These are phyloP conservation scores for Oostethus manadensis DNA, from an alignment of 2,113 vertebrate genomes.

Conservation along the genomic window DNA sequence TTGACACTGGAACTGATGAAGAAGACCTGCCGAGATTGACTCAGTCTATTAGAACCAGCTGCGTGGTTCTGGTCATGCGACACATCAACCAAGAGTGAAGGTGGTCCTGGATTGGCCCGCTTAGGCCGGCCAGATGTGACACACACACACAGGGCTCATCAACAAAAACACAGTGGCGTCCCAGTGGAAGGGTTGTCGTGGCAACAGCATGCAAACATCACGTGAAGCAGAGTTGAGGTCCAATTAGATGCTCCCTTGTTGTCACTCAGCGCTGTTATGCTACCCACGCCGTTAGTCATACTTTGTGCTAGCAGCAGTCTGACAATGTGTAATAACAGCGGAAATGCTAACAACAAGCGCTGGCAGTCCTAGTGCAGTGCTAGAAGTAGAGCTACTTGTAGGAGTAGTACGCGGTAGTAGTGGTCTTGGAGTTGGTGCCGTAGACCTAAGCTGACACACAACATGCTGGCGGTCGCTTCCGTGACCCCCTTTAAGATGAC, in stretches of 20 bases:
- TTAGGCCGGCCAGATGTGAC: neutral
- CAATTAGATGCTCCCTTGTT: neutral
- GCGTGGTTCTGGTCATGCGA: neutral
- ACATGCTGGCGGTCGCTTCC: neutral
- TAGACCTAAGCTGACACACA: neutral
- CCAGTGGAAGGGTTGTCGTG: neutral
- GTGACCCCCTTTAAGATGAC: neutral
- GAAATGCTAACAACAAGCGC: too few species aligned
- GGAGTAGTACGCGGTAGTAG: neutral
- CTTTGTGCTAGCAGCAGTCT: neutral
- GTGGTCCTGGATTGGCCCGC: neutral
- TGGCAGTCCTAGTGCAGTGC: too few species aligned
- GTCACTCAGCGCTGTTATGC: neutral
- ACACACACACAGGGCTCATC: neutral
- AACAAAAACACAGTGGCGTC: constrained; percentile 1
- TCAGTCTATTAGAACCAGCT: neutral
- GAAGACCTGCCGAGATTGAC: too few species aligned
- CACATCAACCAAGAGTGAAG: neutral
- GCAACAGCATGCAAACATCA: neutral
- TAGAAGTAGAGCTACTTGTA: neutral
- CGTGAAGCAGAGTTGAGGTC: neutral
- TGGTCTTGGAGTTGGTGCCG: neutral
- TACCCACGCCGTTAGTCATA: too few species aligned
- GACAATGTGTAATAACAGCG: neutral
- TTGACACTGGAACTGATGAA: too few species aligned